Percentiles rank a stretch among this genome's conserved stretches.
Conservation (phyloP, 2,797 vertebrate species). For the Tapirus indicus region DNA sequence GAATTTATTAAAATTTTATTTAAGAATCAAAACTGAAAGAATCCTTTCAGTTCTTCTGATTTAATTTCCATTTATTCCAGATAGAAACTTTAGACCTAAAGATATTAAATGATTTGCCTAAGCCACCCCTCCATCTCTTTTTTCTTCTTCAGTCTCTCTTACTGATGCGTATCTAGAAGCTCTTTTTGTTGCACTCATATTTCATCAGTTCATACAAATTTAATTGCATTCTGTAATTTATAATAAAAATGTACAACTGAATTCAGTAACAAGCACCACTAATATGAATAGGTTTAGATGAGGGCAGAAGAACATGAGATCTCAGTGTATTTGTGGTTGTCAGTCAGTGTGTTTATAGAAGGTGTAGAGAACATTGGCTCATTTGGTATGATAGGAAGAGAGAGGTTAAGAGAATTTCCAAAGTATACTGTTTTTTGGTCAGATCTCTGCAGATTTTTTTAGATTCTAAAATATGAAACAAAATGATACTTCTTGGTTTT, state of each 20-base stretch:
- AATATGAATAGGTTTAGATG: not conserved
- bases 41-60: not conserved
- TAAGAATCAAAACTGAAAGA: slow-evolving; percentile 37
- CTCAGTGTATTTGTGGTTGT: not conserved
- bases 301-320: not conserved
- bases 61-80: slow-evolving; percentile 38
- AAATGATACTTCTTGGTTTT: slow-evolving; percentile 33
- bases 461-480: slow-evolving; percentile 37
- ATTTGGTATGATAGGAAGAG: not conserved
- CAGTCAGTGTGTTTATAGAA: not conserved
- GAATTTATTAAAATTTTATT: slow-evolving; percentile 49
- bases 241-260: slow-evolving; percentile 21
- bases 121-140: not conserved
- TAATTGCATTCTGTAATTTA: slow-evolving; percentile 53
- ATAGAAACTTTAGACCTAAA: slow-evolving; percentile 24
- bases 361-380: not conserved
- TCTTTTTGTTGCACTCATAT: slow-evolving; percentile 28
- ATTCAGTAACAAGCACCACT: not conserved
- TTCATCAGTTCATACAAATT: slow-evolving; percentile 59
- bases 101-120: slow-evolving; percentile 29
- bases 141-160: not conserved
- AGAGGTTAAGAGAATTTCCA: not conserved
- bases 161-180: not conserved
- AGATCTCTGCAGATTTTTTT: not conserved
- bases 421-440: slow-evolving; percentile 12